Evolutionary conservation across 2,888 invertebrate genomes (phyloP).

Genomic region (Schizaphis graminum): DNA sequence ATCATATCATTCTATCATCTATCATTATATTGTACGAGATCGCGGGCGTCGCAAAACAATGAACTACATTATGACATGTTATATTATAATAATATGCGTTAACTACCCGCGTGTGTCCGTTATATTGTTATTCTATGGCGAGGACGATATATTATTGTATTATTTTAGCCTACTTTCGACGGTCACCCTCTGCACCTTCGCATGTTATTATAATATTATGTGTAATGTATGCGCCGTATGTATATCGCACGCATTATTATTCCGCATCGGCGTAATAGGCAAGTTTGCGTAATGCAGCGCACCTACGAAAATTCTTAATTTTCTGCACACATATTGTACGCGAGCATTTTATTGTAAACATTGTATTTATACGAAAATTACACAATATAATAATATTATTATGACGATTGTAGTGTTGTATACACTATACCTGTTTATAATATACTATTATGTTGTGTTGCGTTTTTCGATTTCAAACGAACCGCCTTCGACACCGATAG

Average conservation of each 20-base stretch:
- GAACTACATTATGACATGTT: not conserved
- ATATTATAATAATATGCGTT: not conserved
- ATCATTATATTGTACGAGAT: not conserved
- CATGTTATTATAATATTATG: not conserved
- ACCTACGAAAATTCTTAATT: not conserved
- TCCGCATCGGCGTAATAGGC: not conserved
- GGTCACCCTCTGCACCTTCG: not conserved
- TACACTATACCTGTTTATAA: not conserved
- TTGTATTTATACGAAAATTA: not conserved
- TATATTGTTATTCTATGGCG: not conserved
- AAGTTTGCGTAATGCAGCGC: slow-evolving; percentile 18
- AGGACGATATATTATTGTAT: not conserved
- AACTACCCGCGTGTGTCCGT: not conserved
- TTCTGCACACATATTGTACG: not conserved
- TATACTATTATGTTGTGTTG: not conserved
- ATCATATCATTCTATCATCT: not conserved
- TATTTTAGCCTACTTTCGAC: slow-evolving; percentile 40
- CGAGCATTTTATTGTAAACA: not conserved
- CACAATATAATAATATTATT: not conserved
- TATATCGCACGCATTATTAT: slow-evolving; percentile 7
- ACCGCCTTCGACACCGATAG: not conserved
- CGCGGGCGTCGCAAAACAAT: not conserved
- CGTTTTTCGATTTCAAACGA: not conserved
- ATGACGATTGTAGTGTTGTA: not conserved
- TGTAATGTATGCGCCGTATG: not conserved